A percentile compares a stretch with the other conserved stretches of the same genome.
Evolutionary conservation across 2,113 vertebrate species (phyloP).

Genomic region (Illadopsis cleaveri): DNA sequence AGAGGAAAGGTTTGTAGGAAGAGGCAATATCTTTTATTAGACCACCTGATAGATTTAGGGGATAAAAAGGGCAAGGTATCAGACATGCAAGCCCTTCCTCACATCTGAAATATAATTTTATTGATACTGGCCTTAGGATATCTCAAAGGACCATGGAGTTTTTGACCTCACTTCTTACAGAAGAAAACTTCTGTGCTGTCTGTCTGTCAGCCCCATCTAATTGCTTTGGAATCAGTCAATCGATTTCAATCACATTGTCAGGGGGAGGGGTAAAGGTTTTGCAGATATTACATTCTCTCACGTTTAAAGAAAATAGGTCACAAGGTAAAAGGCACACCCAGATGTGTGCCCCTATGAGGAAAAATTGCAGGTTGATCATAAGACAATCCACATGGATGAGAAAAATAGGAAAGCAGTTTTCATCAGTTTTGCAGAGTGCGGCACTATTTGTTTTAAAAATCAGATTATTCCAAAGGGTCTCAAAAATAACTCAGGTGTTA

Average conservation of each 20-base stretch:
- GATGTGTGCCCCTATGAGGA: not conserved
- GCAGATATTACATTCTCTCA: constrained; percentile 45
- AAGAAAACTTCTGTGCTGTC: constrained; percentile 26
- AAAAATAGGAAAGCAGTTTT: not conserved
- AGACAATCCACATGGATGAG: not conserved
- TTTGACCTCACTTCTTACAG: constrained; percentile 13
- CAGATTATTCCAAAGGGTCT: not conserved
- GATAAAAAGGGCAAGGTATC: not conserved
- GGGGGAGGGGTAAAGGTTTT: constrained; percentile 37
- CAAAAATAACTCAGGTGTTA: not conserved
- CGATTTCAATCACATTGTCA: constrained; percentile 48
- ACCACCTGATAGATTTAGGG: not conserved
- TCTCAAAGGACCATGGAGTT: not conserved
- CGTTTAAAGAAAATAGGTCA: constrained; percentile 51
- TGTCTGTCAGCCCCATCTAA: constrained; percentile 40
- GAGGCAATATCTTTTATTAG: constrained; percentile 8
- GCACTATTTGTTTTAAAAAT: not conserved
- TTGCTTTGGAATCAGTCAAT: constrained; percentile 64
- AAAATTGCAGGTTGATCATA: not conserved
- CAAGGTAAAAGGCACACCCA: constrained; percentile 13
- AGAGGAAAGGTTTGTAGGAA: not conserved
- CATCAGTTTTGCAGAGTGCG: not conserved
- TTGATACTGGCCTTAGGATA: constrained; percentile 31
- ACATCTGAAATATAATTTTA: constrained; percentile 35
- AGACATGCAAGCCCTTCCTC: constrained; percentile 1